Base-by-base conservation (phyloP, 2,113 vertebrate genomes). In the Percopsis transmontana region DNA sequence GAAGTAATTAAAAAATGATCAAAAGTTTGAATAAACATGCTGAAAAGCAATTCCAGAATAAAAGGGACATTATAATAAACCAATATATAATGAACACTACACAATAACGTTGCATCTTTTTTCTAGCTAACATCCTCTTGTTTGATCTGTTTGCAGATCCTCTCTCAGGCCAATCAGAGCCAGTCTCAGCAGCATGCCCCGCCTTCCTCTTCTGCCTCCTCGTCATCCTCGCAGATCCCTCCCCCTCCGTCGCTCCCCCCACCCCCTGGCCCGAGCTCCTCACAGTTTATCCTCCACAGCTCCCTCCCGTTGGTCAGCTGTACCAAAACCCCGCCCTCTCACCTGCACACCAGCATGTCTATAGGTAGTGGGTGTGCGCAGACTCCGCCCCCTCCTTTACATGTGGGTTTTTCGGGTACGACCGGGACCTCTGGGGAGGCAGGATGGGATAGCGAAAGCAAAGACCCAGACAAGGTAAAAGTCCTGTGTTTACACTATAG, bases 91-190 rank as follows among this genome's bases (percentile, higher is more conserved):
- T 52, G 18, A 51, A 20, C n/a, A 19, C 2, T 51, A 3, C 51
- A 23, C 23, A 53, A 10, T 53, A 8, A 23, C 11, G 11, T 16
- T n/a, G 3, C 23, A 27, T n/a, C 52, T 14, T 14, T 33, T n/a
- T n/a, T 5, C 24, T 38, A 33, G 24, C 11, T 16, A 13, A 23
- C 20, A 55, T 21, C 9, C 3, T 19, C 60, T 53, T 16, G 18
- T 2, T 16, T 5, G 44, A 19, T 9, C 18, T 5, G 53, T 20
- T 2, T 71, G 33, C 79, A 97, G 95, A 96, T 97, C 79, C 91
- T 97, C 58, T 95, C 94, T 38, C 94, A 97, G 72, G 90, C 92
- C 47, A 96, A 95, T 83, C 94, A 92, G 64, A 92, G 81, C 61
- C 92, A 91, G 68, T 58, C 91, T 16, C 86, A 94, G 81, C 91